These are phyloP conservation scores for Drosophila subpulchrella DNA, from an alignment of 1,140 invertebrate genomes.

Conservation along the genomic window DNA sequence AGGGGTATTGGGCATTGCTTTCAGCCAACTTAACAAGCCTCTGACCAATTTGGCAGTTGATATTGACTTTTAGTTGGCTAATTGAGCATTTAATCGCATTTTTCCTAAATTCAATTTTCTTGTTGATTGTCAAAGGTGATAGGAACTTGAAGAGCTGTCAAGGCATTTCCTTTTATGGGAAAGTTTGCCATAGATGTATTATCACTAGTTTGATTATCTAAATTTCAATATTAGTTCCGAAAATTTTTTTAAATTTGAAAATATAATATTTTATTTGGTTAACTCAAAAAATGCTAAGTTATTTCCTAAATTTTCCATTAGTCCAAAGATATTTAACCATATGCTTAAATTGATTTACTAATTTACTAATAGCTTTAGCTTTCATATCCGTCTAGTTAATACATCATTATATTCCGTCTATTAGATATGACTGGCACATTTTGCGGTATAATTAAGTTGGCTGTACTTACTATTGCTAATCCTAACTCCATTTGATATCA, in stretches of 20 bases:
- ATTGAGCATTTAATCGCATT: conserved; percentile 64
- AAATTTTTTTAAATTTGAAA: too few relatives aligned
- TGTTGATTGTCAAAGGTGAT: conserved; percentile 8
- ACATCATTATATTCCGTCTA: conserved; percentile 1
- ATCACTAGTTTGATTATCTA: not conserved
- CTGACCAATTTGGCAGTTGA: conserved; percentile 69
- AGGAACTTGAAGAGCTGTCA: conserved; percentile 9
- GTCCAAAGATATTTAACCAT: not conserved
- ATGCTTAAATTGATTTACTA: conserved; percentile 10
- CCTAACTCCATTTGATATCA: conserved; percentile 90
- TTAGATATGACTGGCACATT: conserved; percentile 35
- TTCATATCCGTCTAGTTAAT: conserved; percentile 9
- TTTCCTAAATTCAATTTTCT: conserved; percentile 40
- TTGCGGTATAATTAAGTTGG: conserved; percentile 12
- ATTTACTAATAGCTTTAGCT: conserved; percentile 19
- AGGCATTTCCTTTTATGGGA: conserved; percentile 15
- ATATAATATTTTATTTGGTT: too few relatives aligned
- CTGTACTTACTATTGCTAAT: conserved; percentile 90
- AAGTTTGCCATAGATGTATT: not conserved
- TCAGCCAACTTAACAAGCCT: conserved; percentile 42
- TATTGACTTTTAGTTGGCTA: conserved; percentile 76
- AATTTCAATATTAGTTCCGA: too few relatives aligned
- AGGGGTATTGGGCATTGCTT: conserved; percentile 48
- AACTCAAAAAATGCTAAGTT: too few relatives aligned
- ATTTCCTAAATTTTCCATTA: too few relatives aligned